A percentile compares a stretch with the other conserved stretches of the same genome.
These are phyloP conservation scores for Rosalia funebris DNA, from an alignment of 2,888 invertebrate genomes.

Conservation along the genomic window DNA sequence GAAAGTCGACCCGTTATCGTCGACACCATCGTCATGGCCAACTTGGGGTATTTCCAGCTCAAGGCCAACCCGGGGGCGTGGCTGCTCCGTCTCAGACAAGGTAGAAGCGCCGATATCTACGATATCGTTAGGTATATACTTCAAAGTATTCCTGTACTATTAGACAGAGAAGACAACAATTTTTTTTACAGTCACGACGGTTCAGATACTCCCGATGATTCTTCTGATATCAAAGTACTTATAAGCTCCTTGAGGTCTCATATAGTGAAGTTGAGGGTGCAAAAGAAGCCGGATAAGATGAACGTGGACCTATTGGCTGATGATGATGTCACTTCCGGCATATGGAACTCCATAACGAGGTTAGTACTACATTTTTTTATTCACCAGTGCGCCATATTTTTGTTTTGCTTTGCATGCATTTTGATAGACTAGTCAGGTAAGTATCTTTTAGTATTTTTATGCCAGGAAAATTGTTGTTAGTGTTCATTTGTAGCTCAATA, in stretches of 20 bases:
- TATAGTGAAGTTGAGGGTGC: conserved; percentile 89
- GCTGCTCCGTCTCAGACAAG: conserved; percentile 88
- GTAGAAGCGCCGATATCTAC: conserved; percentile 94
- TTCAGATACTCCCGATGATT: conserved; percentile 77
- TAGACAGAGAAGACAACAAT: too few species aligned
- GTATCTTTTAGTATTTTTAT: too few species aligned
- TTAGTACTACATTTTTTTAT: conserved; percentile 56
- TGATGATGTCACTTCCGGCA: conserved; percentile 80
- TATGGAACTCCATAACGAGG: conserved; percentile 97
- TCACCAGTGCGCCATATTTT: background rate
- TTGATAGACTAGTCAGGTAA: conserved; percentile 10
- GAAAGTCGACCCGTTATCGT: conserved; percentile 79
- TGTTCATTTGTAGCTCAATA: too few species aligned
- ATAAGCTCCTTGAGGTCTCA: conserved; percentile 88
- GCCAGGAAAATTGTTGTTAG: too few species aligned
- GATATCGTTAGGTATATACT: conserved; percentile 82
- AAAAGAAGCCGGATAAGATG: conserved; percentile 90
- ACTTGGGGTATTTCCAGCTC: conserved; percentile 97
- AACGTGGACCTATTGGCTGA: conserved; percentile 88
- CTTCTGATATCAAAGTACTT: conserved; percentile 79
- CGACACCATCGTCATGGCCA: conserved; percentile 99
- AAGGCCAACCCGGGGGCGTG: conserved; percentile 99
- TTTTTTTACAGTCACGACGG: conserved; percentile 73
- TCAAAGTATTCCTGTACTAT: too few species aligned
- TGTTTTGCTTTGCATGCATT: conserved; percentile 1